A percentile compares a stretch with the other conserved stretches of the same genome.
phyloP scores from a whole-genome alignment of 2,113 vertebrate genomes.

The Ophthalmolycus amberensis region DNA sequence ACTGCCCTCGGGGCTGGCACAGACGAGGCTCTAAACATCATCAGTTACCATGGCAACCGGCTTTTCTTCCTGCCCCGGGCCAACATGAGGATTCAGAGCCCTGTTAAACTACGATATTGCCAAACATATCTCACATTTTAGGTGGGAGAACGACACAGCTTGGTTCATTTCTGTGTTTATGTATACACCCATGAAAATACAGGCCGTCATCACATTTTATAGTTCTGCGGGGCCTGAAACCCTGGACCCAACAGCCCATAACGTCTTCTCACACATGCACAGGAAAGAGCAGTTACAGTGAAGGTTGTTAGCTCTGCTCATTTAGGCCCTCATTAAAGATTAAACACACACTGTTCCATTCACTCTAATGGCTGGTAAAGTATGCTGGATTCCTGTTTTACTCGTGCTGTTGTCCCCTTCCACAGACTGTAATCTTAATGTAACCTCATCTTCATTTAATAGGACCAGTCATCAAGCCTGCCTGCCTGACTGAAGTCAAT shows the following conservation, averaged over 20 bases:
- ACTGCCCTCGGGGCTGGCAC: conserved; percentile 4
- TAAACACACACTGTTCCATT: not conserved
- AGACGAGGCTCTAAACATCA: conserved; percentile 40
- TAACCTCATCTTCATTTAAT: conserved; percentile 34
- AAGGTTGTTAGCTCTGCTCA: not conserved
- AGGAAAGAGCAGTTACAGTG: not conserved
- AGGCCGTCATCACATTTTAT: not conserved
- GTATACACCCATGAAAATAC: not conserved
- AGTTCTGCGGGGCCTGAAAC: not conserved
- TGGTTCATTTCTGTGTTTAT: not conserved
- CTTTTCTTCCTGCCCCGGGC: conserved; percentile 18
- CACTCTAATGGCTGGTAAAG: not conserved
- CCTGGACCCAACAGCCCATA: not conserved
- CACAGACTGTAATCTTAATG: conserved; percentile 7
- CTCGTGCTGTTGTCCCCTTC: not conserved
- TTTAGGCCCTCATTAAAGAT: not conserved
- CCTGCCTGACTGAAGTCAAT: conserved; percentile 17
- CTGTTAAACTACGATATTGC: conserved; percentile 2
- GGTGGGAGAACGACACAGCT: conserved; percentile 4
- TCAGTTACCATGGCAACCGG: conserved; percentile 50
- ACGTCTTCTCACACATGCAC: not conserved
- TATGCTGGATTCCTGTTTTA: not conserved
- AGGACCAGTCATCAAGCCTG: conserved; percentile 20
- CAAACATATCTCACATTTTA: not conserved
- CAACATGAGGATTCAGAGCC: conserved; percentile 3